These are phyloP conservation scores for Dendrocopos noguchii DNA, from an alignment of 2,113 vertebrate species.

Conservation along the genomic window DNA sequence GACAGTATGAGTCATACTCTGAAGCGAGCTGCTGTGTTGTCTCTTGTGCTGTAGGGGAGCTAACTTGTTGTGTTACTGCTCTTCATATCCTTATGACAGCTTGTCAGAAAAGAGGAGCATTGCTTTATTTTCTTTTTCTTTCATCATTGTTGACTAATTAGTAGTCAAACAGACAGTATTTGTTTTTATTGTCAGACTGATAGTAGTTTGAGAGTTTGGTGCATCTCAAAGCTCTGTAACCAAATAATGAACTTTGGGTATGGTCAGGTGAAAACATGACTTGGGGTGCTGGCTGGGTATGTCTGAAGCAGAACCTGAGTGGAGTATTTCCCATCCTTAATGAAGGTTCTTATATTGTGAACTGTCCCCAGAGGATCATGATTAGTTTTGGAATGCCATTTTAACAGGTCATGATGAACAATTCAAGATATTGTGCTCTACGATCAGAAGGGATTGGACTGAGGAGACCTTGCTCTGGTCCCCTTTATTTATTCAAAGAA, in stretches of 20 bases:
- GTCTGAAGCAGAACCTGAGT: not conserved
- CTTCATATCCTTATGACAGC: constrained; percentile 27
- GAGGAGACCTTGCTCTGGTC: not conserved
- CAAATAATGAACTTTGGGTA: not conserved
- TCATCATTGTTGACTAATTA: constrained; percentile 50
- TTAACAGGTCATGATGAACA: not conserved
- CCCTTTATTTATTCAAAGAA: not conserved
- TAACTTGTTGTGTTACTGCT: constrained; percentile 31
- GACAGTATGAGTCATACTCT: not conserved
- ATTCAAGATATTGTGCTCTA: not conserved
- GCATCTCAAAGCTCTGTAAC: not conserved
- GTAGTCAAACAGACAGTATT: constrained; percentile 55
- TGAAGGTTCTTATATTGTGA: not conserved
- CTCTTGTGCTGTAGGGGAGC: not conserved
- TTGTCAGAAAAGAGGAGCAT: constrained; percentile 50
- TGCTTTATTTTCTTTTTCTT: constrained; percentile 34
- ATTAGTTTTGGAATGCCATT: not conserved
- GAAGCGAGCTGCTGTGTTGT: not conserved
- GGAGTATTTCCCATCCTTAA: not conserved
- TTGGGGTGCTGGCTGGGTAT: not conserved
- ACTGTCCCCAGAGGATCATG: not conserved
- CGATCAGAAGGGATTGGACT: not conserved
- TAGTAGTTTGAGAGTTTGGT: not conserved
- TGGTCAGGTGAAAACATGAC: not conserved
- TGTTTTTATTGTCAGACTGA: constrained; percentile 25